Conservation (phyloP, 2,113 vertebrate species). For the Arvicanthis niloticus region DNA sequence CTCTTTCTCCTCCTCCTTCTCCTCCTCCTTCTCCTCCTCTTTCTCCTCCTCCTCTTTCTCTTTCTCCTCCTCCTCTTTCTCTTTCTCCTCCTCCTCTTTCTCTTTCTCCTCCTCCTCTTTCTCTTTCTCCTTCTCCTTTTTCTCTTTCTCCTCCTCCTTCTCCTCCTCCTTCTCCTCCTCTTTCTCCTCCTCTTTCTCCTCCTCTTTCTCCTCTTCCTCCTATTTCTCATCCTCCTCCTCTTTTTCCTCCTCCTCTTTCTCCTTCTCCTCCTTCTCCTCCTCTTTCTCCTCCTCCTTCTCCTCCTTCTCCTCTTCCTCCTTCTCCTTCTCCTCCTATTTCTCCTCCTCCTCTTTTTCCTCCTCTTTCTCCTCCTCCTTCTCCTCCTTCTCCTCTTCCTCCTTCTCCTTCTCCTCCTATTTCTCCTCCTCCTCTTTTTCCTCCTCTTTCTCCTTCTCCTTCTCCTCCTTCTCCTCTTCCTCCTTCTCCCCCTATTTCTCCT, state of each 20-base stretch:
- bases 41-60: background rate
- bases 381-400: too few species aligned
- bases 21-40: background rate
- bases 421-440: background rate
- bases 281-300: too few species aligned
- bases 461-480: too few species aligned
- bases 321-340: background rate
- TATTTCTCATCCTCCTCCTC: background rate
- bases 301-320: background rate
- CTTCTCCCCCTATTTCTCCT: too few species aligned
- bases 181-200: background rate
- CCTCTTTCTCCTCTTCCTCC: background rate
- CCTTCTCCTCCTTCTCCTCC: fast-evolving
- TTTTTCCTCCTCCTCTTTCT: too few species aligned
- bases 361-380: fast-evolving
- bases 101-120: too few species aligned
- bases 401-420: background rate
- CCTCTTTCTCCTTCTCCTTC: too few species aligned
- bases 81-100: background rate
- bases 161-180: background rate
- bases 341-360: too few species aligned
- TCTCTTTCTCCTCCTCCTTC: too few species aligned
- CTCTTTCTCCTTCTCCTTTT: background rate
- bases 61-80: background rate
- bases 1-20: background rate